Conservation (phyloP, 1,140 invertebrate genomes). For the Anagrus nilaparvatae region DNA sequence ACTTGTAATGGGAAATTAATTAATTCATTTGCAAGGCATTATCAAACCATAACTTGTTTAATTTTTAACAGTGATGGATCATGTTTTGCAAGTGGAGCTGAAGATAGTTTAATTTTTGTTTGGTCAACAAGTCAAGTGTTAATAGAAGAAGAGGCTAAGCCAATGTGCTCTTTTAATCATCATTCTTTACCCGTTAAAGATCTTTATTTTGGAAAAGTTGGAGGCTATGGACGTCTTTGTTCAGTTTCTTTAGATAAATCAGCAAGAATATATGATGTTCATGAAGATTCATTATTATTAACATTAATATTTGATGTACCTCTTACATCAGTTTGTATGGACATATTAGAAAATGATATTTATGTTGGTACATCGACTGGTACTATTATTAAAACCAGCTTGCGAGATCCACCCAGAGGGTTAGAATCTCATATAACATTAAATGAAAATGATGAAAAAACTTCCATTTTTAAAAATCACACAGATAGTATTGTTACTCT, state of each 20-base stretch:
- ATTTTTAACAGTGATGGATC: constrained; percentile 64
- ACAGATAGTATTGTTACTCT: constrained; percentile 57
- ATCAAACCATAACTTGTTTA: constrained; percentile 64
- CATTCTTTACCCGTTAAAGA: constrained; percentile 70
- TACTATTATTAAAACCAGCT: constrained; percentile 53
- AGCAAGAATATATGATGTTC: constrained; percentile 69
- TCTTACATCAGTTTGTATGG: constrained; percentile 58
- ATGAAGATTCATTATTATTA: constrained; percentile 54
- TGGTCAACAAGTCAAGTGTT: constrained; percentile 53
- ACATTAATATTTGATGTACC: constrained; percentile 63
- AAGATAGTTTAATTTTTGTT: constrained; percentile 73
- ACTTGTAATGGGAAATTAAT: constrained; percentile 63
- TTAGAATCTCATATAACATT: constrained; percentile 52
- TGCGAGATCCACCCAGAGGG: constrained; percentile 55
- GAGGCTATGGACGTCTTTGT: constrained; percentile 54
- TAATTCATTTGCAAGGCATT: constrained; percentile 61
- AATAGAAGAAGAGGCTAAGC: constrained; percentile 42
- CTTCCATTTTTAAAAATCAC: constrained; percentile 48
- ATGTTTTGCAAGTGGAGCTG: constrained; percentile 64
- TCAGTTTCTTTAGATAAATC: constrained; percentile 73
- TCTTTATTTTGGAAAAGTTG: constrained; percentile 51
- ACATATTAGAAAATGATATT: constrained; percentile 56
- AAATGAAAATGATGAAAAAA: constrained; percentile 28
- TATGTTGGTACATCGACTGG: constrained; percentile 66
- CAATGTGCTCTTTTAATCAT: constrained; percentile 58